These are phyloP conservation scores for Phorcus lineatus DNA, from an alignment of 2,888 invertebrate species.

Conservation along the genomic window DNA sequence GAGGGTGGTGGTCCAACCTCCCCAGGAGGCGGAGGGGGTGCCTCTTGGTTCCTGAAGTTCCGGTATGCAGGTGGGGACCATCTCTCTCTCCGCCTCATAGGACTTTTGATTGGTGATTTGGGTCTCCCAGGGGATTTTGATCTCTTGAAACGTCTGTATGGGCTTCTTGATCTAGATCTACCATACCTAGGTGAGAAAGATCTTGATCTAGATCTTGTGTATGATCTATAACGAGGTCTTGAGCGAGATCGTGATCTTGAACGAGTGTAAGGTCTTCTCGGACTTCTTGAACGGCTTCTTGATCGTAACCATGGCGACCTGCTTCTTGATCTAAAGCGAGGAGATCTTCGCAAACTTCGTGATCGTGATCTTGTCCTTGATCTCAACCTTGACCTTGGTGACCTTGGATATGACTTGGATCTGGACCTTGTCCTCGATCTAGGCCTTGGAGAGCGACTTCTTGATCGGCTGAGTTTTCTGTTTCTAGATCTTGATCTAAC, in stretches of 20 bases:
- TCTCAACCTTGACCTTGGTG: slow-evolving; percentile 21
- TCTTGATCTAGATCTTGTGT: background rate
- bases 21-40: slow-evolving; percentile 19
- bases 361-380: slow-evolving; percentile 29
- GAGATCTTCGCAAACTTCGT: slow-evolving; percentile 15
- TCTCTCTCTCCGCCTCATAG: slow-evolving; percentile 13
- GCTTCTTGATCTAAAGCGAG: slow-evolving; percentile 34
- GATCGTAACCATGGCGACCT: slow-evolving; percentile 39
- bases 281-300: slow-evolving; percentile 46
- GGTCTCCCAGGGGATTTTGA: background rate
- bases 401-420: slow-evolving; percentile 21
- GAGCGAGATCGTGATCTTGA: slow-evolving; percentile 30
- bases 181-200: slow-evolving; percentile 26
- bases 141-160: slow-evolving; percentile 14
- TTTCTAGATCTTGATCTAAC: slow-evolving; percentile 40
- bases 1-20: slow-evolving; percentile 29
- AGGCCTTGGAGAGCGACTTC: slow-evolving; percentile 25
- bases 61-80: slow-evolving; percentile 24
- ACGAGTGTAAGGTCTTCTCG: slow-evolving; percentile 40
- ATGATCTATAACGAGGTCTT: slow-evolving; percentile 23
- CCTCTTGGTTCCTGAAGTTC: slow-evolving; percentile 23
- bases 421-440: slow-evolving; percentile 25
- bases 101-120: slow-evolving; percentile 14
- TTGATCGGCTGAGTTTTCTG: slow-evolving; percentile 44
- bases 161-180: slow-evolving; percentile 30